Evolutionary conservation across 2,113 vertebrate species (phyloP), one percentile per base, ranked within the genome.

Genomic region (Poeciliopsis occidentalis): DNA sequence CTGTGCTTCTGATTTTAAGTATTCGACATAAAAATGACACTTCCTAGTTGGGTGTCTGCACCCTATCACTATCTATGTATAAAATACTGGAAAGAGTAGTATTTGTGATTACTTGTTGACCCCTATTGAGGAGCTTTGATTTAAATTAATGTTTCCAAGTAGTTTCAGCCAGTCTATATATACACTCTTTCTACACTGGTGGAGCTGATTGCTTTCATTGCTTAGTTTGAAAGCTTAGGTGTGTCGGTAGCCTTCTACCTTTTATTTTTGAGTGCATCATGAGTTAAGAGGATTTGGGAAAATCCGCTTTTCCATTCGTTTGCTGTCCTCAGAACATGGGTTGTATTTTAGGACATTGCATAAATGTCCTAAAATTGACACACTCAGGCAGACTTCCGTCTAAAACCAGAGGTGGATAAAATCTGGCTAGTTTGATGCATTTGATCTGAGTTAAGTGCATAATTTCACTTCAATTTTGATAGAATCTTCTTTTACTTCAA

Each of bases 241-340:
- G 24, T 31, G 0, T 29, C 22, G 2, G 39, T 32, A 22, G 51
- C 57, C 64, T 57, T 12, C 31, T 68, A 57, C 39, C 26, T 66
- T 39, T 71, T 67, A 77, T 63, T 67, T 68, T 66, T 72, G 51
- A 76, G 69, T 64, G 74, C 69, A 68, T 54, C 4, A 12, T 27
- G 57, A 68, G 73, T 62, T 85, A 83, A 88, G 85, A 88, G 85
- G 83, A 89, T 91, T 88, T 82, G 19, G 51, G 60, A 61, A 84
- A 88, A 86, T 69, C 69, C 83, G 67, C 64, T 83, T 84, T 87
- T 73, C 65, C 51, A n/a, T 89, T 71, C 80, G 82, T 78, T 75
- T 73, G 47, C 27, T 63, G 34, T 24, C 15, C 26, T 62, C 51
- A 57, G 2, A 57, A 57, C 51, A n/a, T 10, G 51, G 7, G 51